Base-by-base conservation (phyloP, 2,797 vertebrate genomes). In the Squalus acanthias region DNA sequence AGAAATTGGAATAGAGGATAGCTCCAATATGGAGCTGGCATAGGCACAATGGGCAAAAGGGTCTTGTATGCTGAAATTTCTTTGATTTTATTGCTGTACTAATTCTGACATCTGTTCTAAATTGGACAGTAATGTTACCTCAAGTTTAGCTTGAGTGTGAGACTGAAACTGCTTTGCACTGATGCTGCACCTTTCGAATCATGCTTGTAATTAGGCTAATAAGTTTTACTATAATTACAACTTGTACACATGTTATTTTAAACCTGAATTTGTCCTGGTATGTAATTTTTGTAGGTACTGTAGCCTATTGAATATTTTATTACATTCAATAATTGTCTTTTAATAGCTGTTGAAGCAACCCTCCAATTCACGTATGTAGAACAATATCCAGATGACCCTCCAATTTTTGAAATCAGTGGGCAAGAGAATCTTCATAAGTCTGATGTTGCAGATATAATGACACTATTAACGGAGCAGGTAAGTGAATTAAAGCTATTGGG, bases 291-390 rank as follows among this genome's bases (percentile, higher is more conserved):
- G 22, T 57, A 57, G 33, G 12, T 50, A 26, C 60, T 60, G 9
- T 85, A 33, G 1, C 15, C 53, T 87, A 39, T 10, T 65, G 33
- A 92, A 8, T 95, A 0, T 63, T 79, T 57, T 67, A 33, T 93
- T 85, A 85, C 46, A 46, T 39, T 69, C 91, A 67, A 70, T 50
- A 96, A 65, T 26, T 96, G 96, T 97, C 97, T 1, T 97, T 96
- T 97, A 96, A 87, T 97, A 99, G 99, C 97, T 96, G 98, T 99
- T 85, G 98, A 99, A 97, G 97, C 98, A 69, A 99, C 98, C 0
- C 97, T 99, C 94, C 99, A 99, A 98, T 99, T 99, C 98, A 99
- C 99, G 1, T 99, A 99, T 96, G 98, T 99, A 97, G 98, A 99
- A 97, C 99, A 98, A 46, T 99, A 99, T 96, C 99, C 99, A 15